Evolutionary conservation across 2,888 invertebrate genomes (phyloP), one percentile per base, ranked within the genome.

Genomic region (Drosophila helvetica): DNA sequence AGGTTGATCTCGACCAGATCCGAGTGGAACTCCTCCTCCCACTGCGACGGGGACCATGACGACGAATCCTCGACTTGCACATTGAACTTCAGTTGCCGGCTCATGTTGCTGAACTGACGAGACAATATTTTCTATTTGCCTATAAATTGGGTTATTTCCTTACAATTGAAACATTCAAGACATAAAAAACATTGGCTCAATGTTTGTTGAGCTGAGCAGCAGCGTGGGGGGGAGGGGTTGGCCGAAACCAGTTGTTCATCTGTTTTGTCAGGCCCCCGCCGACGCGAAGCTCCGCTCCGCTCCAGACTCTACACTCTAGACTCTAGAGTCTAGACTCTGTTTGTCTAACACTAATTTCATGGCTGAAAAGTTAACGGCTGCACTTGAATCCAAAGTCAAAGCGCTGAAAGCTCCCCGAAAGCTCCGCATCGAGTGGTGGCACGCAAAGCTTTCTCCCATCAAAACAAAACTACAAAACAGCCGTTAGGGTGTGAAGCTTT

Each of bases 1-100:
- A 90, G 70, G 65, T 88, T 89, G 18, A 90, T 82, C 68, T 90
- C 90, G 45, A 90, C 86, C 65, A 90, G 76, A 46, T 90, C 87
- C 5, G 84, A 46, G 18, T 62, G 45, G 12, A 45, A 60, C 47
- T 62, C 63, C 45, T 78, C 68, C 25, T 72, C 77, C 8, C 27
- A 38, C 1, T 60, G 57, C 1, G 73, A 30, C 19, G 45, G 5
- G 30, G 30, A 30, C 30, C 3, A 33, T 12, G 33, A 12, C 33
- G 33, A 33, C 33, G 42, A 15, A 4, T 58, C 55, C n/a, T 66
- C 70, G 7, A 71, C 47, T 43, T 74, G 77, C 18, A 80, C 43
- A 67, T 65, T 80, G 79, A 83, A 86, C 78, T 55, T 84, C 22
- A 83, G 53, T 59, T 79, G 79, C 53, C 86, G 83, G 71, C 81